Base-by-base conservation (phyloP, 2,113 vertebrate species). In the Tricholaema leucomelas region DNA sequence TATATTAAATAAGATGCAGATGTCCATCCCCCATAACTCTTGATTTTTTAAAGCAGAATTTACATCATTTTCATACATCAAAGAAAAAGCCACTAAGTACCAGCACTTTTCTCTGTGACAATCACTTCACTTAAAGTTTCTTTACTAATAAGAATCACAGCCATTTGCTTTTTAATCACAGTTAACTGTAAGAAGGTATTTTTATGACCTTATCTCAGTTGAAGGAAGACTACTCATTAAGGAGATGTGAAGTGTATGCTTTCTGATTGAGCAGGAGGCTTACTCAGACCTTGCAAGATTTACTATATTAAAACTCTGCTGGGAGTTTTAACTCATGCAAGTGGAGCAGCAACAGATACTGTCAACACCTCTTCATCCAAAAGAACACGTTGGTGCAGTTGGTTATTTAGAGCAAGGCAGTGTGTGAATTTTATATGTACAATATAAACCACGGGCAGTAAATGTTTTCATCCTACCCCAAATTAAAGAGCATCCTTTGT, bases 141-240 rank as follows among this genome's bases (percentile, higher is more conserved):
- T 69, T 81, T 65, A 73, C 61, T 94, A 91, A 52, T 52, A 94
- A 91, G 31, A 52, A 70, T 88, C 72, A 82, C 0, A 84, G 36
- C n/a, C 17, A 83, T 60, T 85, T 93, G 30, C 38, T 93, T 85
- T 92, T 83, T 92, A 82, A 92, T 85, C 59, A 93, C 42, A 77
- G 46, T 58, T 79, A 61, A 59, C 59, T 46, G 15, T 42, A 74
- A 58, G 58, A 92, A 69, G 50, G 8, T 50, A 7, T 35, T 94
- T 85, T 79, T 64, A 80, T 58, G 74, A 83, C n/a, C 60, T 78
- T 79, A 77, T n/a, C 35, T 27, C 54, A 21, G 54, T 79, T 88
- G 48, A 94, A 85, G 64, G 12, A 74, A 93, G 92, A 19, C 17
- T 77, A 21, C 60, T 82, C 60, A 82, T 87, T 85, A 85, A 66